These are phyloP conservation scores for Rhimphoctona megacephalus DNA, from an alignment of 2,888 invertebrate genomes.

Conservation along the genomic window DNA sequence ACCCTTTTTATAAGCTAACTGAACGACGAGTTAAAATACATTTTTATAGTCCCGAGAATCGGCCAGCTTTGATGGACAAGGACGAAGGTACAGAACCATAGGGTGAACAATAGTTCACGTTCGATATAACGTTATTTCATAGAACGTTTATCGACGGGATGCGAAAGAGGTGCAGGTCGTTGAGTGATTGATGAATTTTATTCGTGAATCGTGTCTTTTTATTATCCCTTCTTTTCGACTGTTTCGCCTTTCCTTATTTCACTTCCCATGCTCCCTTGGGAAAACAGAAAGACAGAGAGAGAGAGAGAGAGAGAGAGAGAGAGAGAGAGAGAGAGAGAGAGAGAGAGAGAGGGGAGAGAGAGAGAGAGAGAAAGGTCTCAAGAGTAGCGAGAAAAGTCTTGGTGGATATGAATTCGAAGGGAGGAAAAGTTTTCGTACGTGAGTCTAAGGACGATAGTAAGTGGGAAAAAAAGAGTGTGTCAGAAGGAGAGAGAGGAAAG, in stretches of 20 bases:
- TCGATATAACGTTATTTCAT: conserved; percentile 37
- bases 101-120: conserved; percentile 50
- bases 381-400: conserved; percentile 38
- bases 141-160: conserved; percentile 53
- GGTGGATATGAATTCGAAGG: conserved; percentile 59
- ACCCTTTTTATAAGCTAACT: neutral
- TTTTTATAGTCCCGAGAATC: conserved; percentile 1
- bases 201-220: conserved; percentile 64
- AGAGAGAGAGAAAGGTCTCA: neutral
- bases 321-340: conserved; percentile 31
- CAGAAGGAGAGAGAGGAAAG: conserved; percentile 15
- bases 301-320: conserved; percentile 15
- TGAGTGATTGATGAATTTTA: conserved; percentile 79
- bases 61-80: conserved; percentile 1
- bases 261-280: conserved; percentile 38
- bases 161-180: conserved; percentile 58
- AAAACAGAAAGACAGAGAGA: neutral
- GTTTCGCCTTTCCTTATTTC: conserved; percentile 50
- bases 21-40: neutral
- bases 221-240: conserved; percentile 31
- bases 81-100: conserved; percentile 45
- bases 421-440: conserved; percentile 63
- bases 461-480: conserved; percentile 42
- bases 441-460: conserved; percentile 49
- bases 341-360: conserved; percentile 32